Evolutionary conservation across 2,888 invertebrate genomes (phyloP), one percentile per base, ranked within the genome.

Genomic region (Cecidostiba fungosa): DNA sequence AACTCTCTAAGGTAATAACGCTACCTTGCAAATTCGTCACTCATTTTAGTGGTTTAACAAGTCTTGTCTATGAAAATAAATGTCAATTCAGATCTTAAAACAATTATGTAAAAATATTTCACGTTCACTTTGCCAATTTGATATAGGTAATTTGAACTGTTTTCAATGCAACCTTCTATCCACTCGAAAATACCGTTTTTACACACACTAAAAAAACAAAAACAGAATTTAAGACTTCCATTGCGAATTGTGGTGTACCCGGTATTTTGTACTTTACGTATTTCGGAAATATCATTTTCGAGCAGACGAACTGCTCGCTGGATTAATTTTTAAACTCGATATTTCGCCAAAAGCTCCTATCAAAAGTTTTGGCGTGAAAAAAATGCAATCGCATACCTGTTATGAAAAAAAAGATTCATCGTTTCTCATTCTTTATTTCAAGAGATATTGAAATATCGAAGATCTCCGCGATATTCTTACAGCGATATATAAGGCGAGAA

Each of bases 391-490:
- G 39, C 26, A 77, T 50, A 50, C 66, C 86, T 86, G 82, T 82
- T 85, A 50, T 3, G 19, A 59, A 59, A n/a, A 84, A 83, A 76
- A 86, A 82, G 86, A 85, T 86, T 84, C 84, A 86, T 87, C 74
- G 84, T 74, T 77, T 43, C 39, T 76, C 70, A 70, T 78, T 82
- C 10, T 83, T 86, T 29, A 54, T 76, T 79, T 73, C 66, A 26
- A 79, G 66, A 69, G 26, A 19, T 19, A 69, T 47, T 10, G 43
- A 73, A 74, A 82, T 85, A 32, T 66, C 36, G 19, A 74, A 82
- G 50, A 81, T 77, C 59, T 85, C 32, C 39, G 62, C 66, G 12
- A 39, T 78, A 50, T 77, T 26, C 59, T 19, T 39, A 39, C 8
- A n/a, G 74, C 50, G 66, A 50, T 29, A 29, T 69, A 8, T n/a